Evolutionary conservation across 64 coral and sea anemone species (phyloP).

Genomic region (Orbicella faveolata): DNA sequence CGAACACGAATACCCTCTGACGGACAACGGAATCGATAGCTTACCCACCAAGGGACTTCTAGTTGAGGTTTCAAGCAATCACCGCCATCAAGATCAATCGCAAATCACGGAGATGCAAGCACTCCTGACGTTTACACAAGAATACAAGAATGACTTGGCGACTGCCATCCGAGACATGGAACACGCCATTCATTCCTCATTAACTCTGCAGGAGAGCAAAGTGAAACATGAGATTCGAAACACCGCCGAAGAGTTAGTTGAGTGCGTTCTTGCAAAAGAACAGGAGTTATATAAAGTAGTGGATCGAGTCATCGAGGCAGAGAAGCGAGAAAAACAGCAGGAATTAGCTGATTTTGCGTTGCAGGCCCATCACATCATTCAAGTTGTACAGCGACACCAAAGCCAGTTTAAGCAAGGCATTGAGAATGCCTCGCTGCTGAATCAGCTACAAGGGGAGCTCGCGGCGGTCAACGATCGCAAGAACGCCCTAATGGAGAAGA

Average conservation of each 20-base stretch:
- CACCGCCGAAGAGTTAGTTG: not conserved
- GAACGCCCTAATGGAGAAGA: not conserved
- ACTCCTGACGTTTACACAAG: conserved; percentile 26
- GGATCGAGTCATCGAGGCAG: conserved; percentile 26
- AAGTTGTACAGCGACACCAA: conserved; percentile 25
- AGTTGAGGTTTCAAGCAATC: conserved; percentile 12
- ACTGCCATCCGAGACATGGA: conserved; percentile 26
- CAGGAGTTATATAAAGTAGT: conserved; percentile 21
- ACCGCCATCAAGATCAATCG: not conserved
- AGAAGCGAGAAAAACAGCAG: conserved; percentile 10
- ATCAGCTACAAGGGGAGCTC: not conserved
- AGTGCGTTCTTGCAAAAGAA: not conserved
- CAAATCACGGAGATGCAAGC: conserved; percentile 1
- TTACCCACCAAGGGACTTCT: conserved; percentile 9
- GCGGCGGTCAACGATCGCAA: not conserved
- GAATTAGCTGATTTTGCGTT: conserved; percentile 25
- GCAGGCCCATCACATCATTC: conserved; percentile 18
- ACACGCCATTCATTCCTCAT: conserved; percentile 19
- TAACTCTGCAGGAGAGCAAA: conserved; percentile 7
- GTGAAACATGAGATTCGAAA: conserved; percentile 24
- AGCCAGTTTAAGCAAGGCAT: conserved; percentile 12
- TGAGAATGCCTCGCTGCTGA: not conserved
- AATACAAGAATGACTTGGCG: conserved; percentile 27
- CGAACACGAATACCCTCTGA: not conserved
- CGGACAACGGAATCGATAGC: not conserved